Base-by-base conservation (phyloP, 30 jellyfish, hydroid and myxozoan genomes). In the Cassiopea xamachana region DNA sequence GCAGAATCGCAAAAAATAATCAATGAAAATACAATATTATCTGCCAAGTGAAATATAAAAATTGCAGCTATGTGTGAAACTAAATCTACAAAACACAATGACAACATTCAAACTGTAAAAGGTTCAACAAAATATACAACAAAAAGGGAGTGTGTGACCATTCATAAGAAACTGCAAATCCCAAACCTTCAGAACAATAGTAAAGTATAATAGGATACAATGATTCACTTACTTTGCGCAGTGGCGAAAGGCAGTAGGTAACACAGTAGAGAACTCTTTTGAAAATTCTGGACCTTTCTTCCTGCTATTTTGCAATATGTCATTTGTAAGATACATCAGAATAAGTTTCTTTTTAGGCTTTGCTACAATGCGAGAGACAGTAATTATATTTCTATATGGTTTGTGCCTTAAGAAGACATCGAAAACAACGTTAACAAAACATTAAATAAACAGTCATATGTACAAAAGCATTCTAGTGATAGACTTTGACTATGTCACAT, bases 281-380 rank as follows among this genome's bases (percentile, higher is more conserved):
- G 91, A 72, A 80, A 82, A 95, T 61, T 95, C 99, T 1, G 97
- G 74, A 0, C 99, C 99, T 87, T 95, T 95, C 61, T 88, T 91
- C 39, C 99, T 90, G 80, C 98, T 91, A 48, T 90, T 95, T 68
- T 95, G 99, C 77, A 95, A 51, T 5, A 95, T 84, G 82, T 95
- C 99, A 77, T 95, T 95, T 17, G 99, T 96, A 8, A 95, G 95
- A 67, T 95, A 95, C 97, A 95, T 86, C 91, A 95, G 61, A 1
- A 95, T 88, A 44, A 95, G 93, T 84, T 95, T 95, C 94, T 88
- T 95, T 75, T 95, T 91, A 10, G 96, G 94, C 85, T 91, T 91
- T 62, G 93, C 99, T 95, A 79, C 27, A 49, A 93, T 8, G 13
- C 60, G 58, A 47, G 59, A 48, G 58, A 2, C 19, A 50, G 10